Evolutionary conservation across 2,888 invertebrate genomes (phyloP), one percentile per base, ranked within the genome.

Genomic region (Idaea biselata): DNA sequence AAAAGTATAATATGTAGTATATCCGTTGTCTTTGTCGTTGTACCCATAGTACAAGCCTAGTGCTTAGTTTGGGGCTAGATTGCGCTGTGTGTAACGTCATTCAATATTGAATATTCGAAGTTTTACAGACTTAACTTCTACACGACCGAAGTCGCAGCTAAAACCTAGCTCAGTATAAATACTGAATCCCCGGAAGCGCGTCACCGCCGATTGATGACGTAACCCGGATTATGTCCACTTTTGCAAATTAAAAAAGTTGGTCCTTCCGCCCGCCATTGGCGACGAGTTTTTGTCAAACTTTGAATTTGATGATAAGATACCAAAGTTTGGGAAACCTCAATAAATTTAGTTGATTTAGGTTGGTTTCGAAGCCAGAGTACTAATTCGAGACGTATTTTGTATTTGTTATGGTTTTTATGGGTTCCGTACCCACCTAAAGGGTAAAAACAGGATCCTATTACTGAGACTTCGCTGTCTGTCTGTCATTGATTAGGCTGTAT

Each of bases 191-290:
- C 44, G 44, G 44, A 44, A 8, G 44, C 14, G 11, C 44, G 44
- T 44, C 44, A 44, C 7, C 7, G 16, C 70, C 70, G 77, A 78
- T 76, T 73, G 78, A 80, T 80, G 78, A 75, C 74, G 74, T 78
- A 75, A 66, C 74, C 74, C 70, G 63, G 70, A 70, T 73, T 73
- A 78, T 76, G 76, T 74, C 76, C 79, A 77, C 79, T 79, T 75
- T 68, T 68, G 71, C 70, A 79, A 79, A 80, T 80, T 78, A 79
- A 79, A 80, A 79, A 79, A 77, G 71, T 74, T 75, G 63, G 55
- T 32, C 59, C 25, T 25, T 25, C 25, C 25, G 25, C 25, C 25
- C 25, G 25, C 25, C 25, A 25, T 16, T 16, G 17, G 0, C 55
- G 16, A 2, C 6, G 55, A 7, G 44, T 44, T 44, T 55, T 17